Base-by-base conservation (phyloP, 2,797 vertebrate species). In the Smutsia gigantea region DNA sequence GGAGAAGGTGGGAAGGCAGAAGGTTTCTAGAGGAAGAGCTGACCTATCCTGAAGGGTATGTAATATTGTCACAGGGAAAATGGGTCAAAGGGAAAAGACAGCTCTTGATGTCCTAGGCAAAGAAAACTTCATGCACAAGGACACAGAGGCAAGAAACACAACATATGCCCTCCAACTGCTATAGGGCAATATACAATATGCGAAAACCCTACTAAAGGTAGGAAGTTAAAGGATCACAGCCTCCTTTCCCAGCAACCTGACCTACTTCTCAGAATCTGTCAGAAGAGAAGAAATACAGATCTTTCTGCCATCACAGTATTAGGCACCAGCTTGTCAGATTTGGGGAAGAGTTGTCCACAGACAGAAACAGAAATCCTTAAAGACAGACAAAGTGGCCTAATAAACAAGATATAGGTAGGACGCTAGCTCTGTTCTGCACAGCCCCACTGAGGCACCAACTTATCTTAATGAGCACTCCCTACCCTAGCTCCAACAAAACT, bases 281-380 rank as follows among this genome's bases (percentile, higher is more conserved):
- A 92, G 42, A 95, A 97, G 12, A 93, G 37, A 94, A 90, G 89
- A 74, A 95, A 93, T 87, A 93, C 53, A 93, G 59, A 90, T 39
- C 53, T 68, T 84, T 79, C 63, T 7, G 49, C n/a, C 25, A 95
- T 31, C 11, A 61, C 18, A 61, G n/a, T 68, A 94, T 69, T 77
- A 51, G 81, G 39, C 5, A 71, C 57, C 49, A 94, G 61, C 37
- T 96, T 53, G 90, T 87, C 71, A 90, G 74, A 95, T 90, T 29
- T 92, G 71, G 46, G 55, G 39, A 27, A 82, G n/a, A 93, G 27
- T 18, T 93, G 3, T 75, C 42, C 82, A 94, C 27, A 94, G 53
- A 63, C 46, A 96, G 39, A 91, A 23, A 87, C 18, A 96, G 64
- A 97, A 93, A 87, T 53, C 49, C 49, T 71, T 95, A 53, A 83